Evolutionary conservation across 2,797 vertebrate species (phyloP).

Genomic region (Xiphorhynchus erythropygius): DNA sequence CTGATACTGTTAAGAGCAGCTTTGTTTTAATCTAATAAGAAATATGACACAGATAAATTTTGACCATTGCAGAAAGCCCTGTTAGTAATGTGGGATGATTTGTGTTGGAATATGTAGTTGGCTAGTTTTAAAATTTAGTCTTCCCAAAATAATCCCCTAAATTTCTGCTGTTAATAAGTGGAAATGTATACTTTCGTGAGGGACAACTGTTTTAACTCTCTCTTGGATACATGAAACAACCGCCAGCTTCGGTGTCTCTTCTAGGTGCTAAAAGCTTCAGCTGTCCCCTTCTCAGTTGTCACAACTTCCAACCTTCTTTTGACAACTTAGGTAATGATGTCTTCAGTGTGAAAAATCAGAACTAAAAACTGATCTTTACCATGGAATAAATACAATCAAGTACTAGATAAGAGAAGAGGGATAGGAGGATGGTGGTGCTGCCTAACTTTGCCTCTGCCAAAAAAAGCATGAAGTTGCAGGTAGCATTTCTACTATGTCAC

Average conservation of each 20-base stretch:
- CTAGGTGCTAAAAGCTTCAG: neutral
- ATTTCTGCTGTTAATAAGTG: neutral
- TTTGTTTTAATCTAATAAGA: neutral
- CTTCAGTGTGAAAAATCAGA: neutral
- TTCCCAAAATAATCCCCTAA: neutral
- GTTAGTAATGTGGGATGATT: neutral
- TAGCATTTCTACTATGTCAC: neutral
- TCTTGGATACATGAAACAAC: neutral
- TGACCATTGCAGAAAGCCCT: neutral
- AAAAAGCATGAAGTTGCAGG: neutral
- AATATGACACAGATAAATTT: neutral
- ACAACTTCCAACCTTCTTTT: neutral
- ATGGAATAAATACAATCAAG: neutral
- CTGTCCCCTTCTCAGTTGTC: neutral
- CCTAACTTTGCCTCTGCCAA: neutral
- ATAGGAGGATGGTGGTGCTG: neutral
- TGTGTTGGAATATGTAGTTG: neutral
- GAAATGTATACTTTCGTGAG: neutral
- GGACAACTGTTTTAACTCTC: neutral
- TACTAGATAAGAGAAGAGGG: neutral
- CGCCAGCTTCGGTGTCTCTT: accelerated
- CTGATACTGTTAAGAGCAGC: neutral
- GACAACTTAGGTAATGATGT: neutral
- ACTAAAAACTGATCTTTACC: neutral
- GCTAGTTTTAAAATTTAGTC: neutral